These are phyloP conservation scores for Lysiphlebus fabarum DNA, from an alignment of 1,140 invertebrate species.

Conservation along the genomic window DNA sequence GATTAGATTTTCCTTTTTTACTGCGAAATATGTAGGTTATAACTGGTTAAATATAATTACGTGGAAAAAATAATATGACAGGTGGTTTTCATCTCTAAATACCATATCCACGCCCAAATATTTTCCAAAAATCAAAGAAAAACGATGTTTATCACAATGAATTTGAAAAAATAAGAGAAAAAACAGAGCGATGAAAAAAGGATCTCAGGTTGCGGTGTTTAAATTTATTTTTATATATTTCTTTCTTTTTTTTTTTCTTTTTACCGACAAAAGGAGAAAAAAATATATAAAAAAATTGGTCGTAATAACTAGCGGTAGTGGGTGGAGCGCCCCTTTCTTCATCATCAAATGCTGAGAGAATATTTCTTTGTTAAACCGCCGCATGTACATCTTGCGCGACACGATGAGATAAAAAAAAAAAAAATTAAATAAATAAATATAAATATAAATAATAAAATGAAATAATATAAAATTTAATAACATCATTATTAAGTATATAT, in stretches of 20 bases:
- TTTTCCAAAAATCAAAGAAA: slow-evolving; percentile 1
- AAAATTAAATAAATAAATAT: too few relatives aligned
- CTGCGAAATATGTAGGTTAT: too few relatives aligned
- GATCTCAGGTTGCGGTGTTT: slow-evolving; percentile 14
- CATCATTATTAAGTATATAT: slow-evolving; percentile 12
- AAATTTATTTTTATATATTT: slow-evolving; percentile 19
- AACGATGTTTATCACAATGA: background rate
- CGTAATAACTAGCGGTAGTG: slow-evolving; percentile 27
- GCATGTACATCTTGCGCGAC: background rate
- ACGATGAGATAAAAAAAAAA: background rate
- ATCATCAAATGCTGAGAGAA: slow-evolving; percentile 20
- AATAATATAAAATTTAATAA: too few relatives aligned
- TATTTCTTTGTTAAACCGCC: slow-evolving; percentile 26
- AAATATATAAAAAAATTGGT: slow-evolving; percentile 19
- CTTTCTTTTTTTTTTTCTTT: slow-evolving; percentile 23
- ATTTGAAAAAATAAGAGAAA: background rate
- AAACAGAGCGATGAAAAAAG: slow-evolving; percentile 18
- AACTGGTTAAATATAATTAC: slow-evolving; percentile 27
- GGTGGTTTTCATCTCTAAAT: slow-evolving; percentile 22
- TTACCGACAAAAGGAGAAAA: slow-evolving; percentile 26
- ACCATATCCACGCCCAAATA: slow-evolving; percentile 1
- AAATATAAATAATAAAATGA: too few relatives aligned
- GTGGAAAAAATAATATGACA: slow-evolving; percentile 31
- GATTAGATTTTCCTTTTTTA: too few relatives aligned
- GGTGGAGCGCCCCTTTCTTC: slow-evolving; percentile 22